Evolutionary conservation across 2,888 invertebrate genomes (phyloP).

Genomic region (Agrypnus murinus): DNA sequence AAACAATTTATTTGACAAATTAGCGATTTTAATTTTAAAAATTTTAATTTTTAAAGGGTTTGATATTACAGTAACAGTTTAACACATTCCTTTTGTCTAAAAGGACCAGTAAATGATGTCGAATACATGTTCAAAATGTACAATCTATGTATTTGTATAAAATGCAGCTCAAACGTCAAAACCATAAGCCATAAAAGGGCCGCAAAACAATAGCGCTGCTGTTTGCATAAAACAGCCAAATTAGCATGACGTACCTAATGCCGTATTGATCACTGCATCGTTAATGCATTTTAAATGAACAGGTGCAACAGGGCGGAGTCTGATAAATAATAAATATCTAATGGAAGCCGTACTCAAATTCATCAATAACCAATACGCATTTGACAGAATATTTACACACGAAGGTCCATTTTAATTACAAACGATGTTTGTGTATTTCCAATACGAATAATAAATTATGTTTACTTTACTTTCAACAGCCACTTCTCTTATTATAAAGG

Average conservation of each 20-base stretch:
- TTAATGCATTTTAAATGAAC: conserved; percentile 46
- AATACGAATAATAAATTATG: conserved; percentile 45
- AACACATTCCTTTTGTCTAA: too few relatives aligned
- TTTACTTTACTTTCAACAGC: conserved; percentile 28
- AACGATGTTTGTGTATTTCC: conserved; percentile 37
- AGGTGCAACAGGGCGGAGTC: conserved; percentile 40
- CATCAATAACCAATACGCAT: conserved; percentile 39
- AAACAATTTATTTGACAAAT: too few relatives aligned
- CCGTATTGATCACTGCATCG: conserved; percentile 25
- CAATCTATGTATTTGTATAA: too few relatives aligned
- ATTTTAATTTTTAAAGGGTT: too few relatives aligned
- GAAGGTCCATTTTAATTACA: conserved; percentile 43
- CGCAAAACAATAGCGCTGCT: conserved; percentile 13
- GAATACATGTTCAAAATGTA: too few relatives aligned
- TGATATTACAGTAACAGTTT: too few relatives aligned
- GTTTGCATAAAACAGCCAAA: conserved; percentile 32
- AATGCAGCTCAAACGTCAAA: too few relatives aligned
- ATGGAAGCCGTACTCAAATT: conserved; percentile 34
- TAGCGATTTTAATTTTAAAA: too few relatives aligned
- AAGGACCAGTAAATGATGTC: too few relatives aligned
- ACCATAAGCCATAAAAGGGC: background rate
- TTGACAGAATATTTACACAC: conserved; percentile 39
- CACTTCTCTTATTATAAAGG: too few relatives aligned
- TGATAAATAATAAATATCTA: conserved; percentile 44
- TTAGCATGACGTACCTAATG: conserved; percentile 16